Conservation (phyloP, 1,140 invertebrate genomes). For the Aradophagus sp. region DNA sequence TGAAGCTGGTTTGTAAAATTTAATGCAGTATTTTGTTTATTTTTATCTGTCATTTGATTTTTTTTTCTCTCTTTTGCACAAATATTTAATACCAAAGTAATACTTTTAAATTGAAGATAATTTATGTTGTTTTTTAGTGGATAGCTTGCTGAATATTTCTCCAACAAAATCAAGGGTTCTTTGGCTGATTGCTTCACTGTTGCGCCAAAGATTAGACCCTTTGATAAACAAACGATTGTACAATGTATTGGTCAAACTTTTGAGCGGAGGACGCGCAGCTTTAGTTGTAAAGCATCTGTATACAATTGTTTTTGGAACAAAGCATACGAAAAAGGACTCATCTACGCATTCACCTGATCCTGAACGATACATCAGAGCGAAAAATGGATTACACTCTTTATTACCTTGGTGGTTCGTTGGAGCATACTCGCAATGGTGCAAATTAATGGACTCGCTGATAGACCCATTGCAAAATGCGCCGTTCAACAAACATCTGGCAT, state of each 20-base stretch:
- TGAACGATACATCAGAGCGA: constrained; percentile 63
- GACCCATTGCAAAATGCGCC: constrained; percentile 67
- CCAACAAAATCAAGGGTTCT: constrained; percentile 56
- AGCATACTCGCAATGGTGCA: constrained; percentile 65
- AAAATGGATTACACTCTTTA: constrained; percentile 64
- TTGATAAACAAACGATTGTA: constrained; percentile 62
- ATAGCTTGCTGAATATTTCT: constrained; percentile 62
- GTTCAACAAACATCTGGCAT: constrained; percentile 73
- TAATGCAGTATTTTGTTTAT: constrained; percentile 2
- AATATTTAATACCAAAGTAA: neutral
- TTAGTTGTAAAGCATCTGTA: constrained; percentile 67
- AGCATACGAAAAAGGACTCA: constrained; percentile 37
- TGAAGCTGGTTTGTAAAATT: constrained; percentile 62
- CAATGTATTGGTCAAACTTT: constrained; percentile 63
- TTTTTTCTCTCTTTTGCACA: too few relatives aligned
- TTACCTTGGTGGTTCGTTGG: constrained; percentile 67
- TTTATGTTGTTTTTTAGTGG: constrained; percentile 54
- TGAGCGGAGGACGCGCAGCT: constrained; percentile 69
- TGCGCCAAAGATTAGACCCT: constrained; percentile 63
- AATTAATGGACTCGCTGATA: constrained; percentile 66
- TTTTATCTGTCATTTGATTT: too few relatives aligned
- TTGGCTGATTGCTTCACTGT: constrained; percentile 65
- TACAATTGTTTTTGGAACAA: constrained; percentile 60
- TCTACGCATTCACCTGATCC: constrained; percentile 23
- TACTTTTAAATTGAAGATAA: constrained; percentile 1